These are phyloP conservation scores for Macropis europaea DNA, from an alignment of 2,888 invertebrate genomes.

Conservation along the genomic window DNA sequence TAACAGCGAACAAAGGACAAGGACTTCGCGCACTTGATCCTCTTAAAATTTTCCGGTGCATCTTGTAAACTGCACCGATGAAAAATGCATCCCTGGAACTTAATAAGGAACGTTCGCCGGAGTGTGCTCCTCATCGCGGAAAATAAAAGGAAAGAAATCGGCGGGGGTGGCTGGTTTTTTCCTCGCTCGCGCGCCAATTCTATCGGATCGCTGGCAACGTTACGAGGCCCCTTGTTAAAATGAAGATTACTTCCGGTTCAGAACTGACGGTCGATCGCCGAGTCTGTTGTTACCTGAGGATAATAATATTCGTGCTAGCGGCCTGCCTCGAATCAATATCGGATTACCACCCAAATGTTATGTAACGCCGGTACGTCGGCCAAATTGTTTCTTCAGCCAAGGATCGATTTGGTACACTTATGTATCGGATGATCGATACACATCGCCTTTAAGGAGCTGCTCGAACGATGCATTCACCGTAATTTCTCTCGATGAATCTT, in stretches of 20 bases:
- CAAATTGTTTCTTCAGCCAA: slow-evolving; percentile 56
- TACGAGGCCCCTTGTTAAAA: slow-evolving; percentile 21
- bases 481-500: no score
- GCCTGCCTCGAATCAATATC: slow-evolving; percentile 59
- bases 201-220: background rate
- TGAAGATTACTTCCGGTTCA: slow-evolving; percentile 54
- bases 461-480: no score
- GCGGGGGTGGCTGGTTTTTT: no score
- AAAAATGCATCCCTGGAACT: no score
- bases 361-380: slow-evolving; percentile 46
- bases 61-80: no score
- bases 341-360: slow-evolving; percentile 56
- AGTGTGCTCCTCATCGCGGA: no score
- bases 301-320: slow-evolving; percentile 54
- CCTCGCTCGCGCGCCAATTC: background rate
- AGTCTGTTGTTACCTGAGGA: slow-evolving; percentile 40
- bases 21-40: no score
- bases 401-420: slow-evolving; percentile 28
- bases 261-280: slow-evolving; percentile 37
- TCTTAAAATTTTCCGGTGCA: no score
- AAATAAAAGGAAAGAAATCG: no score
- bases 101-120: no score
- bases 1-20: no score
- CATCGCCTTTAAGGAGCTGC: background rate
- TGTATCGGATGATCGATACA: background rate